Conservation (phyloP, 2,888 invertebrate genomes). For the Microchrysa polita region DNA sequence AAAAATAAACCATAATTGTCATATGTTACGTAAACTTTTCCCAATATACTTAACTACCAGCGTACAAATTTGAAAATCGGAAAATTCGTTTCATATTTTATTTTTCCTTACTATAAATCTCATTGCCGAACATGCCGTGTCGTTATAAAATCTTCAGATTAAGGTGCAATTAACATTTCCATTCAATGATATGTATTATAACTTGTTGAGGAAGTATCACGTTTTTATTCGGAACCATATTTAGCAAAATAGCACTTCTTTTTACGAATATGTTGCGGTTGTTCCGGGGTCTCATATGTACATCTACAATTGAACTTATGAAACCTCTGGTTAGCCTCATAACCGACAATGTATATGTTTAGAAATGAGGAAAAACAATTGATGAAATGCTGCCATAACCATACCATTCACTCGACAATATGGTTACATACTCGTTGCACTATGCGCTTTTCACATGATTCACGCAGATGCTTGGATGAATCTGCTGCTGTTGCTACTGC, state of each 20-base stretch:
- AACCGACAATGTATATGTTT: constrained; percentile 2
- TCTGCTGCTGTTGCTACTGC: not conserved
- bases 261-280: not conserved
- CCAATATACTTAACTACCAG: not conserved
- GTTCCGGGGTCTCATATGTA: constrained; percentile 12
- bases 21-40: not conserved
- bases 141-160: no score
- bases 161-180: no score
- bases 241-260: not conserved
- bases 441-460: constrained; percentile 6
- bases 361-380: constrained; percentile 41
- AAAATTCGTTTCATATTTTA: not conserved
- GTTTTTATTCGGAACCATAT: no score
- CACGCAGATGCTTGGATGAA: not conserved
- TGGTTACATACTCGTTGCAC: constrained; percentile 26
- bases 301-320: not conserved
- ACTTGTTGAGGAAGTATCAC: no score
- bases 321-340: constrained; percentile 9
- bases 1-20: not conserved
- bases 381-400: constrained; percentile 24
- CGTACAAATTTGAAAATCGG: not conserved
- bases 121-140: not conserved
- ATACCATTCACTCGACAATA: constrained; percentile 7
- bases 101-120: not conserved
- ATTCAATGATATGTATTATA: no score